Evolutionary conservation across 1,140 invertebrate genomes (phyloP).

Genomic region (Macrostomum lignano): DNA sequence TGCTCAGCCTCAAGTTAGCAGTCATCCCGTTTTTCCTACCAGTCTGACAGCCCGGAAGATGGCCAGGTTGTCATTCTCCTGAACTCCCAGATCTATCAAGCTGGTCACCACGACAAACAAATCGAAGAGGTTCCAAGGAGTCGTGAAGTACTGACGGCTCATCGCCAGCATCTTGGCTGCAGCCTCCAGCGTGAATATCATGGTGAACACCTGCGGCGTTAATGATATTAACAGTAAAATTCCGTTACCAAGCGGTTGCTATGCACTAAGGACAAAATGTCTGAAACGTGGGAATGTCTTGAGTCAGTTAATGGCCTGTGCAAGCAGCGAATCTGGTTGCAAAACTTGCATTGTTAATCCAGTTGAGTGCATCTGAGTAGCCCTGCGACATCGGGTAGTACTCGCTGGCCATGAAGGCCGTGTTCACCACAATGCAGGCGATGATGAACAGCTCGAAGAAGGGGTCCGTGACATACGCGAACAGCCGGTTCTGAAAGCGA

Average conservation of each 20-base stretch:
- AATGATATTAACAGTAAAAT: slow-evolving; percentile 39
- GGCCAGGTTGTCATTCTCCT: slow-evolving; percentile 66
- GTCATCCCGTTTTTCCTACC: slow-evolving; percentile 35
- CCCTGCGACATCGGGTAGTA: slow-evolving; percentile 49
- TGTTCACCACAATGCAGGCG: slow-evolving; percentile 81
- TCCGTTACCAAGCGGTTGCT: not conserved
- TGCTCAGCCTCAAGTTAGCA: no score
- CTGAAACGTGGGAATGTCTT: no score
- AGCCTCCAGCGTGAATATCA: slow-evolving; percentile 68
- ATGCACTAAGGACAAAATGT: not conserved
- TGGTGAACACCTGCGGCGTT: slow-evolving; percentile 54
- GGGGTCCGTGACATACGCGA: slow-evolving; percentile 53
- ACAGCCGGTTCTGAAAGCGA: slow-evolving; percentile 14
- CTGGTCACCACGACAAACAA: slow-evolving; percentile 69
- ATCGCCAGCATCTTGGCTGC: slow-evolving; percentile 62
- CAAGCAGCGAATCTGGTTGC: no score
- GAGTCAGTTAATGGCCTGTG: no score
- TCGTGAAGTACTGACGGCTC: slow-evolving; percentile 65
- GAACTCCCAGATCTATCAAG: slow-evolving; percentile 54
- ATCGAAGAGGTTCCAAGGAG: slow-evolving; percentile 81
- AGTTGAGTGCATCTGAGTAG: slow-evolving; percentile 33
- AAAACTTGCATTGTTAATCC: slow-evolving; percentile 19
- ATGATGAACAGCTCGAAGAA: slow-evolving; percentile 92
- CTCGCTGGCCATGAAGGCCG: slow-evolving; percentile 82
- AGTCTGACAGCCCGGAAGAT: slow-evolving; percentile 87